A percentile compares a stretch with the other conserved stretches of the same genome.
Evolutionary conservation across 2,888 invertebrate species (phyloP).

Genomic region (Gandaritis pyraliata): DNA sequence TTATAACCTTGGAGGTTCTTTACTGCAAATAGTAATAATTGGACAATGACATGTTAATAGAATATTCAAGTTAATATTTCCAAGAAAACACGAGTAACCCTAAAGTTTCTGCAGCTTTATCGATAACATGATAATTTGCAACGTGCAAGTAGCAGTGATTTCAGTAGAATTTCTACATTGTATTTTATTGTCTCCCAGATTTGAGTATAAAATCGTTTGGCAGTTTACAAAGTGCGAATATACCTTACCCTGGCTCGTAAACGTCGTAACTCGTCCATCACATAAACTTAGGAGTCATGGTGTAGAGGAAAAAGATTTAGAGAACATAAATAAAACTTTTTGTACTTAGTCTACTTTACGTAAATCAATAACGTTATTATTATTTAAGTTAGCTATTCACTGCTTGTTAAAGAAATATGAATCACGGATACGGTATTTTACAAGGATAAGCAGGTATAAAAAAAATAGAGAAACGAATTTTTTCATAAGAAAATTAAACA

Average conservation of each 20-base stretch:
- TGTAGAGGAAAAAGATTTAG: conserved; percentile 20
- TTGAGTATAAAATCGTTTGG: conserved; percentile 47
- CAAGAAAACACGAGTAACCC: background rate
- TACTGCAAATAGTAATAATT: too few species aligned
- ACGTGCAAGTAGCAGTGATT: conserved; percentile 8
- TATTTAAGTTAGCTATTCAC: too few species aligned
- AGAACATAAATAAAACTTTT: conserved; percentile 7
- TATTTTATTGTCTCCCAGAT: conserved; percentile 16
- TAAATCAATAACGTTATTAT: too few species aligned
- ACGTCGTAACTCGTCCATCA: conserved; percentile 63
- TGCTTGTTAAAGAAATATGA: too few species aligned
- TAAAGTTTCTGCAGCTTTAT: background rate
- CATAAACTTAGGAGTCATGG: conserved; percentile 54
- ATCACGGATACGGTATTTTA: too few species aligned
- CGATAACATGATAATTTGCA: conserved; percentile 17
- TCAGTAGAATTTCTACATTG: conserved; percentile 28
- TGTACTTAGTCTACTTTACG: too few species aligned
- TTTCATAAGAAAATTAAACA: too few species aligned
- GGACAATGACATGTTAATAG: too few species aligned
- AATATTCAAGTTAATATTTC: too few species aligned
- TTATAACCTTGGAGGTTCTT: too few species aligned
- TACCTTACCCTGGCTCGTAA: conserved; percentile 58
- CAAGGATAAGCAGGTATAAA: too few species aligned
- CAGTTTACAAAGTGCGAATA: conserved; percentile 60
- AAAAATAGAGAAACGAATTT: too few species aligned